These are phyloP conservation scores for Anolis sagrei DNA, from an alignment of 2,113 vertebrate genomes.

Conservation along the genomic window DNA sequence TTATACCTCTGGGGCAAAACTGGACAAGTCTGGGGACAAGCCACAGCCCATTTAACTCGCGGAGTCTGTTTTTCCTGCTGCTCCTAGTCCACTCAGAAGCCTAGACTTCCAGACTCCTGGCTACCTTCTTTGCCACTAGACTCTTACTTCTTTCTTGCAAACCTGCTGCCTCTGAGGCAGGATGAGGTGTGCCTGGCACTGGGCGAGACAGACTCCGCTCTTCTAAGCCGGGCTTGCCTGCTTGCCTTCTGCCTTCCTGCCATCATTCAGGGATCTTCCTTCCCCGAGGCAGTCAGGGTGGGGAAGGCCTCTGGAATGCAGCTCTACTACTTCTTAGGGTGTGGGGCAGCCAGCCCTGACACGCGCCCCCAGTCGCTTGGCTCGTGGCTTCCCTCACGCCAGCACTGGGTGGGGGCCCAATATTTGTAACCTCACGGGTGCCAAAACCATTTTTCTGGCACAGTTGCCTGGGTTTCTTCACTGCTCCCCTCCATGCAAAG, in stretches of 20 bases:
- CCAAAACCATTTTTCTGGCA: not conserved
- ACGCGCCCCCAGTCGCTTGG: conserved; percentile 33
- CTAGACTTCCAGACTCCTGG: not conserved
- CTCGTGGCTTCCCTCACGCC: conserved; percentile 38
- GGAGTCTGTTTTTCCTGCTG: not conserved
- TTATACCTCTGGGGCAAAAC: not conserved
- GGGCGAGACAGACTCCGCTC: not conserved
- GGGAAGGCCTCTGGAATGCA: conserved; percentile 20
- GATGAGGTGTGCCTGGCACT: conserved; percentile 16
- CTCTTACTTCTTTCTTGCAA: not conserved
- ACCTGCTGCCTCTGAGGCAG: conserved; percentile 6
- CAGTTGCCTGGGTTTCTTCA: not conserved
- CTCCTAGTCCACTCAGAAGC: not conserved
- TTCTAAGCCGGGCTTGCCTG: not conserved
- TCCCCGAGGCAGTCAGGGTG: conserved; percentile 6
- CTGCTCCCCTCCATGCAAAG: not conserved
- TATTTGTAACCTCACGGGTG: not conserved
- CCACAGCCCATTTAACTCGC: not conserved
- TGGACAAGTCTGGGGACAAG: not conserved
- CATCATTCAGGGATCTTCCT: conserved; percentile 12
- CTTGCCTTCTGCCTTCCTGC: not conserved
- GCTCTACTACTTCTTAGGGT: conserved; percentile 2
- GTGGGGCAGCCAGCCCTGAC: conserved; percentile 28
- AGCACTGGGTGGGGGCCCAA: not conserved
- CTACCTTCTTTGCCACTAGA: not conserved